These are phyloP conservation scores for Doryteuthis pealeii DNA, from an alignment of 1,140 invertebrate genomes.

Conservation along the genomic window DNA sequence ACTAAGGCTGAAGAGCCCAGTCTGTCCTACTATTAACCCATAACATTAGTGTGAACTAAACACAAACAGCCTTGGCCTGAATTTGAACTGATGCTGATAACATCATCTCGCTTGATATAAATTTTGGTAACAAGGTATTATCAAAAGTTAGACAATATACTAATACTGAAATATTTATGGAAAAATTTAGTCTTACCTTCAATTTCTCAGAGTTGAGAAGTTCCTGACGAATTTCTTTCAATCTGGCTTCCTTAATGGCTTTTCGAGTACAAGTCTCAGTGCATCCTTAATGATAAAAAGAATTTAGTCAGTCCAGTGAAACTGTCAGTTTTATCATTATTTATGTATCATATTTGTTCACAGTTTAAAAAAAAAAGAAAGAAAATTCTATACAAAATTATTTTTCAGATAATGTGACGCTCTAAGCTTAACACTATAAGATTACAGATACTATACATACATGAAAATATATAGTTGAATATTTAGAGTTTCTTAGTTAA, in stretches of 20 bases:
- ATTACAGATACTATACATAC: no score
- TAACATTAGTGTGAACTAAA: no score
- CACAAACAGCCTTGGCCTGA: no score
- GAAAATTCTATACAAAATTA: background rate
- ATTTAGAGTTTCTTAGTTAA: no score
- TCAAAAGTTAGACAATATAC: no score
- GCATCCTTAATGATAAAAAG: constrained; percentile 70
- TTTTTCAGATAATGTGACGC: background rate
- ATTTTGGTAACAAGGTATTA: no score
- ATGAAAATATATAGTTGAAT: no score
- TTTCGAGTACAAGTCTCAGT: constrained; percentile 88
- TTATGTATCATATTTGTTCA: background rate
- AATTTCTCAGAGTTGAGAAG: constrained; percentile 90
- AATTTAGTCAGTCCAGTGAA: constrained; percentile 2
- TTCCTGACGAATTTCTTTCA: constrained; percentile 95
- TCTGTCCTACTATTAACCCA: no score
- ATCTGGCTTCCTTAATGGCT: constrained; percentile 86
- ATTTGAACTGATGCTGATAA: no score
- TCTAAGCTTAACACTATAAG: background rate
- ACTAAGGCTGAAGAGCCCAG: no score
- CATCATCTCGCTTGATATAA: no score
- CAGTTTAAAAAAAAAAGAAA: background rate
- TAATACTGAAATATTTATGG: background rate
- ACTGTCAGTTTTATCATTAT: background rate
- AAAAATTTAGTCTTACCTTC: constrained; percentile 67